Evolutionary conservation across 2,113 vertebrate species (phyloP), one percentile per base, ranked within the genome.

Genomic region (Herpetotheres cachinnans): DNA sequence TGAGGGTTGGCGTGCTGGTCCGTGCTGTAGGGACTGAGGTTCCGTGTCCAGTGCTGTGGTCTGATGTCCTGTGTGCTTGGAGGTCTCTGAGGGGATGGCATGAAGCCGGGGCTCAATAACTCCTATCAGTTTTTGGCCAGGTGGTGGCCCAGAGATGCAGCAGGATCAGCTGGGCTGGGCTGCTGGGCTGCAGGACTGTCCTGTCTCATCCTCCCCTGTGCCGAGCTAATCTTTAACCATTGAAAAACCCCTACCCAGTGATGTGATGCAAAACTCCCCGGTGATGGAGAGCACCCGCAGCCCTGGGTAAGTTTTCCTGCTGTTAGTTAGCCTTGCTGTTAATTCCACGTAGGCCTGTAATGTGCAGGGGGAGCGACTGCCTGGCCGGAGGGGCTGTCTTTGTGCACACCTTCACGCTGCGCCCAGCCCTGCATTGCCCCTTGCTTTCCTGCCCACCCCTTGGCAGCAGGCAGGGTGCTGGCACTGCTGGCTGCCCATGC

Each of bases 121-220:
- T 78, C 42, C 21, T 12, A 1, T 18, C 13, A 19, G 50, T 7
- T 87, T 81, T 82, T 52, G 73, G 27, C 73, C 29, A 47, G 26
- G 22, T 55, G 42, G 16, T 74, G 47, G 40, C 67, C 47, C 42
- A 76, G 38, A 25, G 16, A 2, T 38, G 55, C 38, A 62, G 59
- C 2, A 1, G 36, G 56, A 36, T 63, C 38, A 34, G 36, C 10
- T 73, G 73, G 38, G 36, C 34, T 84, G 27, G 27, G 11, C 7
- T 54, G 34, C 17, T 56, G 32, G 38, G 16, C 71, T 52, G 13
- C 67, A 34, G 58, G 42, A 34, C 13, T 52, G 32, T 86, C 40
- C 67, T 52, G 36, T 29, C 7, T 89, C 59, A 17, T 44, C 5
- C 10, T 13, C 6, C 6, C 1, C 0, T 6, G 7, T 0, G 9